phyloP scores from a whole-genome alignment of 2,113 vertebrate species.

The Microcebus tavaratra region DNA sequence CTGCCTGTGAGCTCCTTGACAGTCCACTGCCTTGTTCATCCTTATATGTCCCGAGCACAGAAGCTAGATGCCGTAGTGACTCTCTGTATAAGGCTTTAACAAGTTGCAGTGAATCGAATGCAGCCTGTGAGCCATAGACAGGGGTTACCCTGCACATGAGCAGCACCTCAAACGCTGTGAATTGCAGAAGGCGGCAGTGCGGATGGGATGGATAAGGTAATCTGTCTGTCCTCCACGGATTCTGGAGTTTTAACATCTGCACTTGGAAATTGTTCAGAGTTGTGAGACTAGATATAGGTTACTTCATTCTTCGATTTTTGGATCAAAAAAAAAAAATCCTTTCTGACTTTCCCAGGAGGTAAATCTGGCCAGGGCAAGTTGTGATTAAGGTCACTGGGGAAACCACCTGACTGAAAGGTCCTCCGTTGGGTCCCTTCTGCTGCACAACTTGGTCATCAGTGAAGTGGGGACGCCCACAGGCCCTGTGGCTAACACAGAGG shows the following conservation, averaged over 20 bases:
- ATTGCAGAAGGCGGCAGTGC: neutral
- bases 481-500: neutral
- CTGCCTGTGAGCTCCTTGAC: neutral
- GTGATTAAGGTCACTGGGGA: neutral
- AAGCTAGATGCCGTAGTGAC: neutral
- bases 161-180: neutral
- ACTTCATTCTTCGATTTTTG: neutral
- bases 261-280: conserved; percentile 2
- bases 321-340: neutral
- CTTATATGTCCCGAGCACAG: neutral
- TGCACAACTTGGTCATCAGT: neutral
- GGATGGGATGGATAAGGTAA: neutral
- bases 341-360: neutral
- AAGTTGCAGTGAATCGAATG: neutral
- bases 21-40: neutral
- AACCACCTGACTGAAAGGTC: neutral
- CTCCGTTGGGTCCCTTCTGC: neutral
- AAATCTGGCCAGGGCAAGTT: neutral
- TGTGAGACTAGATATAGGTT: neutral
- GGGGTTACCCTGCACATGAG: neutral
- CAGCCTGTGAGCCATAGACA: neutral
- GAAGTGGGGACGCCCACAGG: neutral
- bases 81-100: neutral
- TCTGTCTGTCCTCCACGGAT: neutral
- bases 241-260: conserved; percentile 31